These are phyloP conservation scores for Cryptotis parvus DNA, from an alignment of 2,113 vertebrate genomes.

Conservation along the genomic window DNA sequence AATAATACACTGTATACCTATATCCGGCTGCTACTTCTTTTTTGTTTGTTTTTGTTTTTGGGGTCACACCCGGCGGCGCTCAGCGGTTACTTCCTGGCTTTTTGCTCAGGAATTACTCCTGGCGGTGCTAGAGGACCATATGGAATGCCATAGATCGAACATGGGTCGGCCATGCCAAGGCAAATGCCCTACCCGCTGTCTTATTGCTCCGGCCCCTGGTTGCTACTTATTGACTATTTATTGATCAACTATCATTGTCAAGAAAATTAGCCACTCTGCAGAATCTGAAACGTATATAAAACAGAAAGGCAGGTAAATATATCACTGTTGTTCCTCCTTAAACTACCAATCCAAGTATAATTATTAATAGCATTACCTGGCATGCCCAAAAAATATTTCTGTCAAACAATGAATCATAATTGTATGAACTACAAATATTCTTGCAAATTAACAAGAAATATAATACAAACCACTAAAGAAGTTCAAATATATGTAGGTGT, in stretches of 20 bases:
- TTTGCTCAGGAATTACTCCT: too few species aligned
- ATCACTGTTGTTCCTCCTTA: background rate
- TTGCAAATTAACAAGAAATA: constrained; percentile 1
- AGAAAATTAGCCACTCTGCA: background rate
- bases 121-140: too few species aligned
- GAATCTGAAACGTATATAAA: background rate
- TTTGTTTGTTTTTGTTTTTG: too few species aligned
- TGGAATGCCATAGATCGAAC: too few species aligned
- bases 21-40: background rate
- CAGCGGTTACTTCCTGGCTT: too few species aligned
- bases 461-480: background rate
- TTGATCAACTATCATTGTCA: background rate
- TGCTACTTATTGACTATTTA: too few species aligned
- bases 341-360: background rate
- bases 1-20: background rate
- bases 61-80: too few species aligned
- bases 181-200: too few species aligned
- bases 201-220: too few species aligned
- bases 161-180: too few species aligned
- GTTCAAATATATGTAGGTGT: background rate
- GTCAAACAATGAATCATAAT: background rate
- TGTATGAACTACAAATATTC: background rate
- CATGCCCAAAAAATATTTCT: background rate
- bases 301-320: background rate
- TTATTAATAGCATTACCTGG: background rate